Evolutionary conservation across 2,888 invertebrate species (phyloP).

Genomic region (Selenia dentaria): DNA sequence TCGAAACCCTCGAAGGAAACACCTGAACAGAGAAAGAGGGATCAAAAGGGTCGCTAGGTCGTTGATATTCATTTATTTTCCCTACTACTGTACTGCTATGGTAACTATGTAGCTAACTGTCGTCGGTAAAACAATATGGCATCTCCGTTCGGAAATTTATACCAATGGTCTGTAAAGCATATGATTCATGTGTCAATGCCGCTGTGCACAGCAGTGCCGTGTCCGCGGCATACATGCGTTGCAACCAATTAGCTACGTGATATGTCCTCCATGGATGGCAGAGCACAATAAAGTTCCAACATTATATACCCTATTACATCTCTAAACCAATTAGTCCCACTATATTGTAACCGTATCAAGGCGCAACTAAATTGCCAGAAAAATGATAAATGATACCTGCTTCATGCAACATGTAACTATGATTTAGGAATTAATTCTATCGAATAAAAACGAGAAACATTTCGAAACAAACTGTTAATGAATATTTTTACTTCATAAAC

Average conservation of each 20-base stretch:
- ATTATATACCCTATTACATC: slow-evolving; percentile 40
- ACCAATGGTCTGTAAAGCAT: neutral
- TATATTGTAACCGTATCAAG: slow-evolving; percentile 31
- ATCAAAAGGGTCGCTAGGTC: too few species aligned
- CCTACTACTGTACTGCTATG: too few species aligned
- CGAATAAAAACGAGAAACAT: slow-evolving; percentile 37
- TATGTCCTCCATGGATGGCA: slow-evolving; percentile 57
- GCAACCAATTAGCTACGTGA: slow-evolving; percentile 64
- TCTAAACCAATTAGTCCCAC: slow-evolving; percentile 28
- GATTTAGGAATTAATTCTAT: slow-evolving; percentile 26
- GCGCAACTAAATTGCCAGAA: slow-evolving; percentile 34
- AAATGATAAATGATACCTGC: slow-evolving; percentile 31
- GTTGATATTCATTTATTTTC: too few species aligned
- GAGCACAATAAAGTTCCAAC: slow-evolving; percentile 55
- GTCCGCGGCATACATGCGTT: slow-evolving; percentile 47
- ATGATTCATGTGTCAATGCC: neutral
- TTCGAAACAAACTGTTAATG: slow-evolving; percentile 57
- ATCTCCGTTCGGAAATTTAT: too few species aligned
- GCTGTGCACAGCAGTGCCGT: neutral
- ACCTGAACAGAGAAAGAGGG: neutral
- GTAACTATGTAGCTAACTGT: too few species aligned
- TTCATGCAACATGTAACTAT: slow-evolving; percentile 15
- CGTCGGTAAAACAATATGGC: too few species aligned
- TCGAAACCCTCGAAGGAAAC: slow-evolving; percentile 7
- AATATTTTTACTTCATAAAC: slow-evolving; percentile 58